Evolutionary conservation across 2,888 invertebrate species (phyloP), one percentile per base, ranked within the genome.

Genomic region (Siphlonurus alternatus): DNA sequence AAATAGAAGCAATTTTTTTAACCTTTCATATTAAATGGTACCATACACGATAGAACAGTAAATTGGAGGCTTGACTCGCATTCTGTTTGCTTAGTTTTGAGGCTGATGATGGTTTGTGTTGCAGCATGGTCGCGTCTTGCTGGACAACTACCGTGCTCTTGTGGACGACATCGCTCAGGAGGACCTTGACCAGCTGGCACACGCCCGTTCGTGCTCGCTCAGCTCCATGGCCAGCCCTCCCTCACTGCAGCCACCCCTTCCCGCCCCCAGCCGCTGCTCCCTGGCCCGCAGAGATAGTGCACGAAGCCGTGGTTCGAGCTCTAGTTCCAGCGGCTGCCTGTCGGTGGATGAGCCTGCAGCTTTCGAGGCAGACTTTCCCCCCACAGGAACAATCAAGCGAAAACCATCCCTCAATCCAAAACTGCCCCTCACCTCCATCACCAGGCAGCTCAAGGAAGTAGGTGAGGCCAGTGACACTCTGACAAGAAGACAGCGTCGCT

Each of bases 381-480:
- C 71, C 25, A 74, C 74, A 76, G 89, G 89, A 38, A 94, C 94
- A 38, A 93, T 94, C 66, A 94, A 94, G 74, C 82, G 94, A 60
- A 94, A 94, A 74, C 94, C 94, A 7, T 90, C 91, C 20, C 89
- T 91, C 87, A 90, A 90, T 74, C 93, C 93, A 5, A 93, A 92
- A 76, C 82, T 94, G 61, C 94, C 93, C 0, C 75, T 93, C 67
- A 94, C 94, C 2, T 89, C 89, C 73, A 93, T 93, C 77, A 93
- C 93, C 1, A 80, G 94, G 18, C 91, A 92, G 72, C 78, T 94
- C 65, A 93, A 93, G 72, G 92, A 93, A 74, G 92, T 89, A 71
- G 90, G 87, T 1, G 90, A 91, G 72, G 70, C 70, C 25, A 75
- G 88, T 69, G 79, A 88, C 60, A 64, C 24, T 20, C 61, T 62